Evolutionary conservation across 2,888 invertebrate genomes (phyloP).

Genomic region (Periphyllus acericola): DNA sequence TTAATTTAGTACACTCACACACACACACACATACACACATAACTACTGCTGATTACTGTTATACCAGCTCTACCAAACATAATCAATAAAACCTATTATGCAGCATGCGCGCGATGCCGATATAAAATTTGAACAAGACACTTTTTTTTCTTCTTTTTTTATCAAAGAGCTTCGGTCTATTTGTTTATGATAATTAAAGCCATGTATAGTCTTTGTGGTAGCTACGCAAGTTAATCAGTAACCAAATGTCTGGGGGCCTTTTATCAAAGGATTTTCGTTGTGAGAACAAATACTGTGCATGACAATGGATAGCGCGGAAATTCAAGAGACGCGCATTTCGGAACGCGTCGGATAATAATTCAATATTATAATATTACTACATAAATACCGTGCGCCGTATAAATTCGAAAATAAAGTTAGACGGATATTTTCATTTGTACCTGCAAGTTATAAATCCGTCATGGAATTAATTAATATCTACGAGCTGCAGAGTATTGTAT

Average conservation of each 20-base stretch:
- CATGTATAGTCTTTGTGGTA: slow-evolving; percentile 13
- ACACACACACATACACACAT: too few relatives aligned
- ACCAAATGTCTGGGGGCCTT: slow-evolving; percentile 35
- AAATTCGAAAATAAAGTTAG: not conserved
- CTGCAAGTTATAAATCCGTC: not conserved
- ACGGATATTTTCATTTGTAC: not conserved
- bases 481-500: too few relatives aligned
- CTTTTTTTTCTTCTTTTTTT: not conserved
- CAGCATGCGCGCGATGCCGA: not conserved
- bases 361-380: not conserved
- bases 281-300: slow-evolving; percentile 37
- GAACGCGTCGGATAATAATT: not conserved
- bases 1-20: too few relatives aligned
- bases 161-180: slow-evolving; percentile 12
- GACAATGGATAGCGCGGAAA: slow-evolving; percentile 22
- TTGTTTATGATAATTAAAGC: slow-evolving; percentile 47
- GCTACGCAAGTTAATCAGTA: slow-evolving; percentile 47
- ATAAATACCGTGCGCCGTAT: not conserved
- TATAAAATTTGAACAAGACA: not conserved
- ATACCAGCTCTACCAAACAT: not conserved
- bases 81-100: not conserved
- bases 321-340: slow-evolving; percentile 23
- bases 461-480: not conserved
- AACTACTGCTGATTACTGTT: not conserved
- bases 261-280: slow-evolving; percentile 51